Evolutionary conservation across 2,888 invertebrate genomes (phyloP), one percentile per base, ranked within the genome.

Genomic region (Leistus spinibarbis): DNA sequence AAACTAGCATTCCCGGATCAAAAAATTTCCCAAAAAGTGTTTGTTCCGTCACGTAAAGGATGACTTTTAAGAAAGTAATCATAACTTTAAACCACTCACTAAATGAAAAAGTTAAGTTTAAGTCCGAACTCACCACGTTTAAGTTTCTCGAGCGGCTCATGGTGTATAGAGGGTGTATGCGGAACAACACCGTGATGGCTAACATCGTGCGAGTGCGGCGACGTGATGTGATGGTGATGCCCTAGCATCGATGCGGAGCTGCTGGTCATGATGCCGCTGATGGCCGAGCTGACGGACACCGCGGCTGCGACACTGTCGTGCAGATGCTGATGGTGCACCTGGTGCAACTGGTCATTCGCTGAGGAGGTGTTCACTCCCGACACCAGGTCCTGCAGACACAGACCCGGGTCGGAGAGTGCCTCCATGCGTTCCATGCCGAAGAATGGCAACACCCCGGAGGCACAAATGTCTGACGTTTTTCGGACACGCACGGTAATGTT

Each of bases 131-230:
- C 87, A 92, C 89, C 89, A 91, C 93, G 88, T 90, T 93, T 93
- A 76, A 93, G 88, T 84, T 93, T 93, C 87, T 93, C 93, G 77
- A 93, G 83, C 5, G 93, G 93, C 82, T 93, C 93, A 82, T 91
- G 91, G 79, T 92, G 91, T 66, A 86, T 81, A 2, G 86, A 82
- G 2, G 86, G 84, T 77, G 90, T 89, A 81, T 90, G 90, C 76
- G 87, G 92, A 19, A 90, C 88, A 13, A 90, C 87, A 0, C 89
- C 90, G 66, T 90, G 89, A 78, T 91, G 91, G 24, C 90, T 85
- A 73, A 90, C 89, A 70, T 84, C 85, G 77, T 86, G 75, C 5
- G 40, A 10, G 63, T 81, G 83, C 72, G 81, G 81, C 76, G 81
- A 82, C 82, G 84, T 84, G 40, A 40, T 40, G 40, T 40, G 40